phyloP scores from a whole-genome alignment of 1,140 invertebrate species.

The Ericerus pela region DNA sequence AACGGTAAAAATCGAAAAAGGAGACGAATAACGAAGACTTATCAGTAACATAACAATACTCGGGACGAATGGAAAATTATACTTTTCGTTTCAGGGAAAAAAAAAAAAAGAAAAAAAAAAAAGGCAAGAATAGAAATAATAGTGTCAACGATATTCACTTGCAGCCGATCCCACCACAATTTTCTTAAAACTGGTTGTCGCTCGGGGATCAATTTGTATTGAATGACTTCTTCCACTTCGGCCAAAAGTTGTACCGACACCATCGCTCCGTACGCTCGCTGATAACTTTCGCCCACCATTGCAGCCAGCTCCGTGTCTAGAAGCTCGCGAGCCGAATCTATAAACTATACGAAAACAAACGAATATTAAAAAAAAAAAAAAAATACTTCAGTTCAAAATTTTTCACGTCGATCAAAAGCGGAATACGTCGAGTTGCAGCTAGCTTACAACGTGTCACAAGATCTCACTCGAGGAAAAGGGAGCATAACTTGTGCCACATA shows the following conservation, averaged over 20 bases:
- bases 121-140: background rate
- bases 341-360: slow-evolving; percentile 28
- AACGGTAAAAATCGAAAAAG: too few species aligned
- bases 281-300: slow-evolving; percentile 96
- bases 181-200: slow-evolving; percentile 63
- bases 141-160: slow-evolving; percentile 29
- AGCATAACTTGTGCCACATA: too few species aligned
- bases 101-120: background rate
- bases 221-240: slow-evolving; percentile 94
- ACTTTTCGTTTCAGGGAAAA: background rate
- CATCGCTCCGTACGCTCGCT: slow-evolving; percentile 93
- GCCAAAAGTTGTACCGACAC: slow-evolving; percentile 92
- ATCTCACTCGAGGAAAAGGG: too few species aligned
- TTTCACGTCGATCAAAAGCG: too few species aligned
- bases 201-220: slow-evolving; percentile 84
- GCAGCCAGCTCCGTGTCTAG: slow-evolving; percentile 93
- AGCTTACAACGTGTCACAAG: too few species aligned
- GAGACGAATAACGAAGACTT: too few species aligned
- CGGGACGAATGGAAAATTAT: background rate
- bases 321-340: slow-evolving; percentile 82
- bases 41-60: too few species aligned
- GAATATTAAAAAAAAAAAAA: too few species aligned
- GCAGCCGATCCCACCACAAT: slow-evolving; percentile 92
- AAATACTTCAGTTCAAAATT: too few species aligned
- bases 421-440: too few species aligned